phyloP scores from a whole-genome alignment of 2,113 vertebrate genomes.

The Colius striatus region DNA sequence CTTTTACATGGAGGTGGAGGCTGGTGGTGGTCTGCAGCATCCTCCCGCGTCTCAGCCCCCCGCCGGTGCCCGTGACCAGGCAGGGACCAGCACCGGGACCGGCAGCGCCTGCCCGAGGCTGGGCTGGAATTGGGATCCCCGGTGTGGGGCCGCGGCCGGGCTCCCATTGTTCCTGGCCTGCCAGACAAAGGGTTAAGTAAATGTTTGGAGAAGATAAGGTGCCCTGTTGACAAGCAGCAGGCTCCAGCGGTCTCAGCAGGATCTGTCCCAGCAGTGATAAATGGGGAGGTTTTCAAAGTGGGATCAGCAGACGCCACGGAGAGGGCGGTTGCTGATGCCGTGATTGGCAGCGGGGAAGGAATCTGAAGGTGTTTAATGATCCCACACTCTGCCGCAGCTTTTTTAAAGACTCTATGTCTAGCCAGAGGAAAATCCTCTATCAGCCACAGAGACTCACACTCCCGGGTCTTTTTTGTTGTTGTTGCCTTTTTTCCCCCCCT shows the following conservation, averaged over 20 bases:
- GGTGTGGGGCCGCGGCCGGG: slow-evolving; percentile 21
- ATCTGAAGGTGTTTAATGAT: slow-evolving; percentile 74
- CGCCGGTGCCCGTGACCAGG: fast-evolving
- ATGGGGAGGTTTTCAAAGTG: slow-evolving; percentile 74
- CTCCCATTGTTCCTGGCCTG: slow-evolving; percentile 79
- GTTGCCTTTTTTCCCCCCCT: background rate
- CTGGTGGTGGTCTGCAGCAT: background rate
- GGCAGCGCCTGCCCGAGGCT: background rate
- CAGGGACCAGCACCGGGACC: background rate
- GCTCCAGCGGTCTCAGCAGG: slow-evolving; percentile 76
- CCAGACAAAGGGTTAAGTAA: slow-evolving; percentile 90
- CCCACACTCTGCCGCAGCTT: slow-evolving; percentile 65
- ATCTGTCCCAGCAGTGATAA: slow-evolving; percentile 66
- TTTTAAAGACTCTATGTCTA: slow-evolving; percentile 72
- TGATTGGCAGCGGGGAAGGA: slow-evolving; percentile 68
- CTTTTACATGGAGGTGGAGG: background rate
- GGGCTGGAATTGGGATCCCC: background rate
- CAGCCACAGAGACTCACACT: slow-evolving; percentile 50
- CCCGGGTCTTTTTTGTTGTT: slow-evolving; percentile 45
- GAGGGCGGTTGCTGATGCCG: slow-evolving; percentile 53
- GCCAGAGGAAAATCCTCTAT: slow-evolving; percentile 72
- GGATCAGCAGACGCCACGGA: slow-evolving; percentile 56
- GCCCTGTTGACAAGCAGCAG: slow-evolving; percentile 85
- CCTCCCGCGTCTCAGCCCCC: background rate
- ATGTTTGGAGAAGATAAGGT: slow-evolving; percentile 87